Evolutionary conservation across 23 tunicate genomes (phyloP), one percentile per base, ranked within the genome.

Genomic region (Styela plicata): DNA sequence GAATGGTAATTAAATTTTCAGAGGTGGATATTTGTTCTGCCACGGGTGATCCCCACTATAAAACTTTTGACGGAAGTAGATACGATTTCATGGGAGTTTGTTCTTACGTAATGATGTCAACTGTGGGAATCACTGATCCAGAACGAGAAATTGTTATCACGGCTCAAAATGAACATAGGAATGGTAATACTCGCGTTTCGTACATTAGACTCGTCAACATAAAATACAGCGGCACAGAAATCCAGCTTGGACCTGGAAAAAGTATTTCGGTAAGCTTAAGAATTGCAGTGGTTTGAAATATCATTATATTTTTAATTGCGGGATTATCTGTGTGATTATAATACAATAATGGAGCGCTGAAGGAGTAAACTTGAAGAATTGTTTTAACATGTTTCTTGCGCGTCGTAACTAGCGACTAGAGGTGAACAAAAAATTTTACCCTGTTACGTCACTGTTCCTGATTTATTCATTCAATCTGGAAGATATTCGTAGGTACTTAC

Each of bases 21-120:
- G 82, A 77, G 65, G 67, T 26, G 24, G 87, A 63, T 25, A 10
- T 20, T 17, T 83, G 82, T 36, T 27, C 20, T 22, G 87, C 87
- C 24, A 32, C 2, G 26, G 87, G 87, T 22, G 87, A 83, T 61
- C 87, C 87, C 22, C 87, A 83, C 33, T 83, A 83, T 84, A 37
- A 53, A 32, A 83, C 83, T 24, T 37, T 53, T 25, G 83, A 83
- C 37, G 83, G 71, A 3, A 63, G 25, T 23, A 53, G 27, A 25
- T 83, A 20, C 70, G 87, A 83, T 61, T 83, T 83, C 31, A 77
- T 76, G 87, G 87, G 87, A 32, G 64, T 69, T 26, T 83, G 87
- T 25, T 36, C 33, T 20, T 83, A 83, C 31, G 70, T 83, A 0
- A 78, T 83, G 83, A 21, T 80, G 19, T 31, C 69, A 2, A 80